Percentiles rank a stretch among this genome's conserved stretches.
These are phyloP conservation scores for Xestia xanthographa DNA, from an alignment of 2,888 invertebrate species.

Conservation along the genomic window DNA sequence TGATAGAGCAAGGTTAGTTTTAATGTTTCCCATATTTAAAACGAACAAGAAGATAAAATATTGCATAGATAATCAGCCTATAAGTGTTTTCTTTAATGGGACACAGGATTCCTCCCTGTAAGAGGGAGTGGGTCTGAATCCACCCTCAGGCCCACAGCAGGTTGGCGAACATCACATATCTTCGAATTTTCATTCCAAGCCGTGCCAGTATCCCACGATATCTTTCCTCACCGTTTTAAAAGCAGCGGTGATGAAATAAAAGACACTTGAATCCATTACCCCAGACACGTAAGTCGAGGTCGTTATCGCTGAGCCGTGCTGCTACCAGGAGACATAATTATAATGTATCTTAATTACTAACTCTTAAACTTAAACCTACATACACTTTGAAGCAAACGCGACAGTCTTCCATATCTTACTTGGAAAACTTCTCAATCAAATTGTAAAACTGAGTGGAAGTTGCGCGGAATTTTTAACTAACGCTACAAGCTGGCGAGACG, in stretches of 20 bases:
- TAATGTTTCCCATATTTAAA: background rate
- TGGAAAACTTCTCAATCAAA: slow-evolving; percentile 64
- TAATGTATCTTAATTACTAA: background rate
- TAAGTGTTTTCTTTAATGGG: no score
- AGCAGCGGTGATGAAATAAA: background rate
- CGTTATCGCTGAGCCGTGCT: background rate
- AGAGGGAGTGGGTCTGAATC: no score
- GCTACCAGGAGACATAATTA: background rate
- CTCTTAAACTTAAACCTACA: background rate
- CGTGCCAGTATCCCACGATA: no score
- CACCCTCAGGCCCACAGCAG: background rate
- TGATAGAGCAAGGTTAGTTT: background rate
- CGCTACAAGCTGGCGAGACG: slow-evolving; percentile 49
- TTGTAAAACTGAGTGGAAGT: slow-evolving; percentile 60
- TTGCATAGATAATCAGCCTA: background rate
- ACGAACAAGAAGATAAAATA: background rate
- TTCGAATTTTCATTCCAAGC: background rate
- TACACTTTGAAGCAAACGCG: slow-evolving; percentile 6
- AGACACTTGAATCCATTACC: background rate
- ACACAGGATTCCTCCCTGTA: no score
- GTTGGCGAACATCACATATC: background rate
- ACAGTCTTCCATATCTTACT: slow-evolving; percentile 14
- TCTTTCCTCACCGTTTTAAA: background rate
- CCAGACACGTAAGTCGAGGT: background rate
- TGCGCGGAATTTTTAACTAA: slow-evolving; percentile 73